Evolutionary conservation across 2,113 vertebrate species (phyloP).

Genomic region (Etheostoma spectabile): DNA sequence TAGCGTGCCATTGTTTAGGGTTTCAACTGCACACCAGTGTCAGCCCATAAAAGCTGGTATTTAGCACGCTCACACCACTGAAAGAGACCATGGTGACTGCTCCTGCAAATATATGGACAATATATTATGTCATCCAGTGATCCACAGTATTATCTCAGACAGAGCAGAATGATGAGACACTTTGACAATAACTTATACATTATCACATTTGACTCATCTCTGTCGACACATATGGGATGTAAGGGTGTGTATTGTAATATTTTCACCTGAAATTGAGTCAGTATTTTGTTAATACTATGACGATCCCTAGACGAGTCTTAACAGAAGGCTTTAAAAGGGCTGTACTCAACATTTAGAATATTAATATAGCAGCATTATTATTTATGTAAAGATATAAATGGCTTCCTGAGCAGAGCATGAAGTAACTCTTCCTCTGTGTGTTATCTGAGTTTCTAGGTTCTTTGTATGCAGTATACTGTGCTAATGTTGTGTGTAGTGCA

Average conservation of each 20-base stretch:
- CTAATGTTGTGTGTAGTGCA: too few relatives aligned
- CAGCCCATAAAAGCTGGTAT: constrained; percentile 17
- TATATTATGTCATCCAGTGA: background rate
- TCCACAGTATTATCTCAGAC: background rate
- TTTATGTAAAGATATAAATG: too few relatives aligned
- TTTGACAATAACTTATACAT: background rate
- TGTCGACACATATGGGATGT: background rate
- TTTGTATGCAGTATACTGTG: too few relatives aligned
- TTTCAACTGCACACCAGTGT: constrained; percentile 18
- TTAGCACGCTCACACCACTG: background rate
- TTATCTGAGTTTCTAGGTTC: too few relatives aligned
- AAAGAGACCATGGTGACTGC: background rate
- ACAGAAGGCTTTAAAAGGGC: background rate
- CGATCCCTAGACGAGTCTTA: background rate
- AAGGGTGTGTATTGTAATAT: constrained; percentile 10
- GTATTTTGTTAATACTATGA: background rate
- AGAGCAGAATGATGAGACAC: background rate
- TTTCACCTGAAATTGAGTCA: background rate
- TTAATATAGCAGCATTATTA: too few relatives aligned
- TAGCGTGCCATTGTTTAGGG: background rate
- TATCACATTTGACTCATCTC: background rate
- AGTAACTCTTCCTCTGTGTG: too few relatives aligned
- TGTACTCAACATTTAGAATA: too few relatives aligned
- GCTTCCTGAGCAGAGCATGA: too few relatives aligned
- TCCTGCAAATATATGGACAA: background rate